Evolutionary conservation across 2,888 invertebrate species (phyloP), one percentile per base, ranked within the genome.

Genomic region (Tuta absoluta): DNA sequence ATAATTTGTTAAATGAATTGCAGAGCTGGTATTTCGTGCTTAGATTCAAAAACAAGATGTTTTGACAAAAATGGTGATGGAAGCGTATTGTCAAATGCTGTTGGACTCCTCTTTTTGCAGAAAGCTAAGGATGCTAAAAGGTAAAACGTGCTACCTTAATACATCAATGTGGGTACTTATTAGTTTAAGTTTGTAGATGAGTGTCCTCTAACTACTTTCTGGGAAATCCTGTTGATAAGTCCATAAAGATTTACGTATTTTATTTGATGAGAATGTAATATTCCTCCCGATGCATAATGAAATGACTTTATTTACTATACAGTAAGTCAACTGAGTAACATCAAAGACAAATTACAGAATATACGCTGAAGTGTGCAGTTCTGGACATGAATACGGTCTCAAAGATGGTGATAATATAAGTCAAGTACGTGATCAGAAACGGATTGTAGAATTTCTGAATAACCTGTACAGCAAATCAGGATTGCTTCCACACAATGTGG

Each of bases 401-500:
- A 53, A 23, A 23, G 23, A 12, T 14, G 23, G 23, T 14, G 23
- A 1, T 23, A 12, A 23, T 19, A 11, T 53, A 12, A 11, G 4
- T 23, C 51, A 53, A 23, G 23, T 12, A 1, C 51, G 51, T 2
- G 23, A 53, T 4, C 24, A 2, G 7, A 23, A 53, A 12, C 51
- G n/a, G 21, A 92, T 93, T 66, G 85, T 85, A 14, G 75, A 84
- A 23, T 86, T 95, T 5, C 72, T 94, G 0, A 82, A 84, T 2
- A 91, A 92, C 48, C 93, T 95, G 68, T 94, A 94, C 69, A 73
- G 89, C 5, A 93, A 94, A 76, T 93, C 94, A 21, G 86, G 92
- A 33, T 78, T 98, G 12, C 89, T 94, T 62, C 96, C 97, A 0
- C 78, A 85, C 10, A 85, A 90, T 0, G 92, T 98, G 8, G 93